Evolutionary conservation across 2,797 vertebrate genomes (phyloP).

Genomic region (Chelonia mydas): DNA sequence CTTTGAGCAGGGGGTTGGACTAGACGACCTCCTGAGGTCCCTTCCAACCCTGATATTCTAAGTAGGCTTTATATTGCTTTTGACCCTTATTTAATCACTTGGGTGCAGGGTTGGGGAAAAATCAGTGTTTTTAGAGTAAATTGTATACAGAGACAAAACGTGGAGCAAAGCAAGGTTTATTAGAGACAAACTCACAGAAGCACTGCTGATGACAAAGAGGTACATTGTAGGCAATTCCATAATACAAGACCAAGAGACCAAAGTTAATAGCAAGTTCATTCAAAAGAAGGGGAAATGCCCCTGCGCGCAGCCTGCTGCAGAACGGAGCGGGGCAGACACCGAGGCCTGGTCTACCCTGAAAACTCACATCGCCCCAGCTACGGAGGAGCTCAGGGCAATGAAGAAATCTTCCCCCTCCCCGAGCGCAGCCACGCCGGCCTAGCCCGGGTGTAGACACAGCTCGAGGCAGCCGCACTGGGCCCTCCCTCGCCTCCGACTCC

Average conservation of each 20-base stretch:
- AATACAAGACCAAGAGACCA: background rate
- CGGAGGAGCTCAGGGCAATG: too few relatives aligned
- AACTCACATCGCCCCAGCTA: too few relatives aligned
- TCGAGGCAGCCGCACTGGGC: too few relatives aligned
- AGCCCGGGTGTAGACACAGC: background rate
- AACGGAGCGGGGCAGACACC: background rate
- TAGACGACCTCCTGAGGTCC: too few relatives aligned
- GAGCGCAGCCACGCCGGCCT: too few relatives aligned
- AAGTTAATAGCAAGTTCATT: background rate
- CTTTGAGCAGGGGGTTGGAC: too few relatives aligned
- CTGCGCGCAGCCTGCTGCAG: background rate
- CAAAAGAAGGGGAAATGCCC: fast-evolving
- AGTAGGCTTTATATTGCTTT: background rate
- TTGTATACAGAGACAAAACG: background rate
- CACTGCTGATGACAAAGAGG: background rate
- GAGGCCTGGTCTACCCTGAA: too few relatives aligned
- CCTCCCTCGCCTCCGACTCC: background rate
- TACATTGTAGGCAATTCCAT: background rate
- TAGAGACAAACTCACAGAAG: background rate
- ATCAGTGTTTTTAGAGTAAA: background rate
- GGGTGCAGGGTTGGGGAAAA: background rate
- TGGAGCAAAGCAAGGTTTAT: background rate
- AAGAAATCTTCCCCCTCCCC: too few relatives aligned
- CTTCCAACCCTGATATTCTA: too few relatives aligned
- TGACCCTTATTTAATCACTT: background rate